A percentile compares a stretch with the other conserved stretches of the same genome.
These are phyloP conservation scores for Anarrhichthys ocellatus DNA, from an alignment of 2,113 vertebrate genomes.

Conservation along the genomic window DNA sequence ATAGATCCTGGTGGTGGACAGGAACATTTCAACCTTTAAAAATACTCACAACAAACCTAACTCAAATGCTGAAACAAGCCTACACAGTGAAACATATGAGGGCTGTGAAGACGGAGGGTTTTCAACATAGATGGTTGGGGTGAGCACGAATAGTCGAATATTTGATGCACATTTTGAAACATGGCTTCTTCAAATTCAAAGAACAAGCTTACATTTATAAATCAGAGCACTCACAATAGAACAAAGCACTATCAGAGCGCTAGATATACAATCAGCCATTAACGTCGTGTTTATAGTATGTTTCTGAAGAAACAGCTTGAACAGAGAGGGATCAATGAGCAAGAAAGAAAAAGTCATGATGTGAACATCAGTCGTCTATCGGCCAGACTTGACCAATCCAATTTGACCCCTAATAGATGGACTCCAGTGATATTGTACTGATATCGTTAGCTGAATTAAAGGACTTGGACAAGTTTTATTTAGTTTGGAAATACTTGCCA, in stretches of 20 bases:
- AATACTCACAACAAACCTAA: neutral
- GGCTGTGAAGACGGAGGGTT: neutral
- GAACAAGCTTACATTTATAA: neutral
- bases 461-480: neutral
- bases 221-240: neutral
- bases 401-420: neutral
- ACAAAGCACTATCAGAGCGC: neutral
- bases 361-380: no score
- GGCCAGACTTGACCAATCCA: neutral
- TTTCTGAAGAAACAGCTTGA: neutral
- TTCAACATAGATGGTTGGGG: neutral
- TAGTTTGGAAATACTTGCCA: neutral
- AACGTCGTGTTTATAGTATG: neutral
- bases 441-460: neutral
- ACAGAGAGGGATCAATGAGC: neutral
- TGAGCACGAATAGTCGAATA: neutral
- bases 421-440: neutral
- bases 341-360: neutral
- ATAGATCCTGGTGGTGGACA: neutral
- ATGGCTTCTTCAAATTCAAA: neutral
- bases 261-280: neutral
- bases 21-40: neutral
- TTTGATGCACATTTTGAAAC: neutral
- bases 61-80: conserved; percentile 6
- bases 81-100: neutral